A percentile compares a stretch with the other conserved stretches of the same genome.
These are phyloP conservation scores for Agrypnia vestita DNA, from an alignment of 1,140 invertebrate genomes.

Conservation along the genomic window DNA sequence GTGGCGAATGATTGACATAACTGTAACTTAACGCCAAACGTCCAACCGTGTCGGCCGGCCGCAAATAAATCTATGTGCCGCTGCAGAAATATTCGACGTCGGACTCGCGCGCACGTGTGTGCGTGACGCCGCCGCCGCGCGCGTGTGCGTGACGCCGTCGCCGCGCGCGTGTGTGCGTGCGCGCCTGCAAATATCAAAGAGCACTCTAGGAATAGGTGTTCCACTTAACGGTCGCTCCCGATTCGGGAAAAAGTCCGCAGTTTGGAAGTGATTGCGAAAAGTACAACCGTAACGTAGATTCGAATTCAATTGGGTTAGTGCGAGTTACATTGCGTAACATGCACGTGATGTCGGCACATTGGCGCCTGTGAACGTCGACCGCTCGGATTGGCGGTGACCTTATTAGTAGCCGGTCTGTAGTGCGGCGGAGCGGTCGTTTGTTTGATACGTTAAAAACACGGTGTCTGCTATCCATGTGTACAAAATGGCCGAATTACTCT, in stretches of 20 bases:
- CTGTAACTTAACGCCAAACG: slow-evolving; percentile 59
- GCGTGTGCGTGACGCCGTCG: background rate
- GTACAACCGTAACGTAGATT: background rate
- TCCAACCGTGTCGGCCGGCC: slow-evolving; percentile 55
- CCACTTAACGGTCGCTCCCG: slow-evolving; percentile 47
- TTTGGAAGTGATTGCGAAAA: slow-evolving; percentile 3
- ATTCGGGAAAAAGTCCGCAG: slow-evolving; percentile 46
- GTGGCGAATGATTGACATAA: slow-evolving; percentile 59
- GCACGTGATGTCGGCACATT: too few species aligned
- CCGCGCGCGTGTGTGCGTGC: slow-evolving; percentile 23
- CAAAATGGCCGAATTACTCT: too few species aligned
- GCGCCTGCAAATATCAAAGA: slow-evolving; percentile 51
- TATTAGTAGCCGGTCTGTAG: too few species aligned
- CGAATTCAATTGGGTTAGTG: too few species aligned
- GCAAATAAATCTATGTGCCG: slow-evolving; percentile 57
- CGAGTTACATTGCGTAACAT: too few species aligned
- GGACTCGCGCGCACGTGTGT: slow-evolving; percentile 23
- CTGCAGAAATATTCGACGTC: slow-evolving; percentile 49
- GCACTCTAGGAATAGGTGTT: slow-evolving; percentile 54
- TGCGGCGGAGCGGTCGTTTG: too few species aligned
- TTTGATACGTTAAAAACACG: too few species aligned
- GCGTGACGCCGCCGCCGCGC: slow-evolving; percentile 14
- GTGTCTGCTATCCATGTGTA: too few species aligned
- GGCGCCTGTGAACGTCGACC: too few species aligned
- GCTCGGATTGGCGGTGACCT: too few species aligned